Base-by-base conservation (phyloP, 2,797 vertebrate genomes). In the Sebastes oblongus region DNA sequence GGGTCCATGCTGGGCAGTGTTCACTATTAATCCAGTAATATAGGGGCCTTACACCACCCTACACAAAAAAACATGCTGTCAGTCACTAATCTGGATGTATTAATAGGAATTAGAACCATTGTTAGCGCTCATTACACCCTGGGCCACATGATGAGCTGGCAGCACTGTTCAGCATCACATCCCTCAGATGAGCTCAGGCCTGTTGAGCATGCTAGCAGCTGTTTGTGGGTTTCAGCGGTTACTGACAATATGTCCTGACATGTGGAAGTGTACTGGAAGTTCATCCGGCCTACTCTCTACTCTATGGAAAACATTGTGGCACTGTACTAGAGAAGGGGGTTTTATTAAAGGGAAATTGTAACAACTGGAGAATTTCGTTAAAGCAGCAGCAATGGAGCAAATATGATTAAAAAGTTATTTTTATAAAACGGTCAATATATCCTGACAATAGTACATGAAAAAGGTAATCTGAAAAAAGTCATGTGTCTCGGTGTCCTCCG, bases 111-210 rank as follows among this genome's bases (percentile, higher is more conserved):
- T 84, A 66, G 75, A 81, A 61, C 58, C 3, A 34, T 56, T 32
- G 58, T 83, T 80, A 58, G 65, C 67, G 65, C 60, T 85, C 69
- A 10, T 58, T 79, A 52, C 83, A 77, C 84, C 66, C 71, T 18
- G 77, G 60, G 84, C 58, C 24, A 46, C 75, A 74, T 27, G 67
- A 89, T 86, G 83, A 86, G 74, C 80, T 83, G 70, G 81, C 69
- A 46, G 42, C 42, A 46, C 42, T 52, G 72, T 82, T 75, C 74
- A 77, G 70, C 62, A 71, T 69, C 66, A 81, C 85, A 85, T 88
- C 87, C 46, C 77, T 68, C 81, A 86, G 91, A 94, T 93, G 90
- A 93, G 91, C 91, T 89, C 85, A 89, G 89, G 89, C 90, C 84
- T 94, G 90, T 93, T 86, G 82, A 82, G 79, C 68, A 64, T 68